A percentile compares a stretch with the other conserved stretches of the same genome.
phyloP scores from a whole-genome alignment of 2,113 vertebrate genomes.

The pig (Sus scrofa) region T2T-Sscrofa CM000812.6:37268001-37268500 shows the following conservation, averaged over 20 bases:
- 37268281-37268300: not conserved
- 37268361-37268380: not conserved
- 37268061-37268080: slow-evolving; percentile 4
- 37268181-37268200: slow-evolving; percentile 42
- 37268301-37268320: not conserved
- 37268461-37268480: not conserved
- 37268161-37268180: not conserved
- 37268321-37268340: not conserved
- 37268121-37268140: slow-evolving; percentile 38
- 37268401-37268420: not conserved
- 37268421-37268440: not conserved
- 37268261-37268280: slow-evolving; percentile 56
- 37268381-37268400: not conserved
- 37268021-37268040: not conserved
- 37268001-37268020: slow-evolving; percentile 33
- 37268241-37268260: slow-evolving; percentile 4
- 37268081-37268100: slow-evolving; percentile 23
- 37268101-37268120: slow-evolving; percentile 31
- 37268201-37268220: not conserved
- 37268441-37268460: slow-evolving; percentile 14
- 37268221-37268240: slow-evolving; percentile 50
- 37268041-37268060: slow-evolving; percentile 26
- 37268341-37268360: not conserved
- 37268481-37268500: not conserved
- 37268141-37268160: not conserved